Percentiles rank a stretch among this genome's conserved stretches.
Conservation (phyloP, 2,113 vertebrate genomes). For the Ciconia boyciana region DNA sequence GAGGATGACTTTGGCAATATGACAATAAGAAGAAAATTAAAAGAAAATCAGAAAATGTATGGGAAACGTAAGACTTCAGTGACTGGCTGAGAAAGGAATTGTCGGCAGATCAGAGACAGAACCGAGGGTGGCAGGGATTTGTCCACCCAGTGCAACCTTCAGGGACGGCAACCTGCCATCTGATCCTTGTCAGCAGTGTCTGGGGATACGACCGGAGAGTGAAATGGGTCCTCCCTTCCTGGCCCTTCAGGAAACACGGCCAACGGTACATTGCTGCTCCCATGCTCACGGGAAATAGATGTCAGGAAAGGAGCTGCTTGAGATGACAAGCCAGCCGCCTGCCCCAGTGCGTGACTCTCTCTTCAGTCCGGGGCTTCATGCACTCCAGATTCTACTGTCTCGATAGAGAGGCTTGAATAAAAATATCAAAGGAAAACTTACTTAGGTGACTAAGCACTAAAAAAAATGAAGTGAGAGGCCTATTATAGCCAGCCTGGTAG, state of each 20-base stretch:
- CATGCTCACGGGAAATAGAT: not conserved
- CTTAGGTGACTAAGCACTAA: not conserved
- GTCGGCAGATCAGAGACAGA: not conserved
- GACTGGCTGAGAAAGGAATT: not conserved
- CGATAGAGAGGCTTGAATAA: not conserved
- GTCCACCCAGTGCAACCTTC: not conserved
- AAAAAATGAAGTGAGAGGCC: not conserved
- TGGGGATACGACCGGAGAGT: not conserved
- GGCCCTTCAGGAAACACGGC: not conserved
- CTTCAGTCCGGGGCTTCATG: not conserved
- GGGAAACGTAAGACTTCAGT: not conserved
- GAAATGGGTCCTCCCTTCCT: not conserved
- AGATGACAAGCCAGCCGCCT: not conserved
- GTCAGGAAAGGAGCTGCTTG: not conserved
- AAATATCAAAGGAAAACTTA: not conserved
- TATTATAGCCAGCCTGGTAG: not conserved
- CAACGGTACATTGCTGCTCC: not conserved
- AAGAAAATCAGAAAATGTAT: not conserved
- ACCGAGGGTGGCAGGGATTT: not conserved
- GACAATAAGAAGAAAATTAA: not conserved
- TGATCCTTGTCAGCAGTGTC: not conserved
- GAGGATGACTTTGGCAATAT: not conserved
- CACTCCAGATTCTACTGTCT: not conserved
- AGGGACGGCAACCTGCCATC: not conserved
- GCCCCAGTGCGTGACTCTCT: fast-evolving